Percentiles rank a stretch among this genome's conserved stretches.
phyloP scores from a whole-genome alignment of 2,888 invertebrate species.

The Phania funesta region DNA sequence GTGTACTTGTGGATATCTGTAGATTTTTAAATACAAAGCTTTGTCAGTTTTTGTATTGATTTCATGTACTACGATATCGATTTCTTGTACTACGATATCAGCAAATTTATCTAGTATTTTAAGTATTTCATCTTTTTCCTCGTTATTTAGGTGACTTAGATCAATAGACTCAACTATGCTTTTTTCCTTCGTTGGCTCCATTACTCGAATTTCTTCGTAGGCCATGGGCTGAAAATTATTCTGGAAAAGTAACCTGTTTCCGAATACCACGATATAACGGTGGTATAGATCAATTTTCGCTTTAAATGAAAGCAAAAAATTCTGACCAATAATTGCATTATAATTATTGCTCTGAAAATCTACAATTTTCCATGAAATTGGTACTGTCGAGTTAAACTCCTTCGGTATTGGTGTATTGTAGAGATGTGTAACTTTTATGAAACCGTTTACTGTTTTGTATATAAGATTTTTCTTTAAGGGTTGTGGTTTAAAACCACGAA shows the following conservation, averaged over 20 bases:
- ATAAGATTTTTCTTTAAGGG: no score
- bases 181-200: not conserved
- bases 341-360: constrained; percentile 18
- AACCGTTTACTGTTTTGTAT: constrained; percentile 4
- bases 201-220: not conserved
- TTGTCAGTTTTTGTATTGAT: no score
- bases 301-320: constrained; percentile 5
- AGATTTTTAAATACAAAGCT: constrained; percentile 12
- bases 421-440: not conserved
- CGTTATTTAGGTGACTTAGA: constrained; percentile 3
- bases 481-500: no score
- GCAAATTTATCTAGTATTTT: no score
- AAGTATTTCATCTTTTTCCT: constrained; percentile 1
- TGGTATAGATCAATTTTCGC: no score
- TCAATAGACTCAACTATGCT: no score
- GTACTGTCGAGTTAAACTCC: not conserved
- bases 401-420: constrained; percentile 1
- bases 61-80: no score
- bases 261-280: no score
- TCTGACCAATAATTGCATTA: not conserved
- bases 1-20: constrained; percentile 31
- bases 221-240: no score
- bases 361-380: not conserved
- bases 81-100: no score
- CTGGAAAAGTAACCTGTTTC: no score